These are phyloP conservation scores for Cyphomyrmex costatus DNA, from an alignment of 1,140 invertebrate genomes.

Conservation along the genomic window DNA sequence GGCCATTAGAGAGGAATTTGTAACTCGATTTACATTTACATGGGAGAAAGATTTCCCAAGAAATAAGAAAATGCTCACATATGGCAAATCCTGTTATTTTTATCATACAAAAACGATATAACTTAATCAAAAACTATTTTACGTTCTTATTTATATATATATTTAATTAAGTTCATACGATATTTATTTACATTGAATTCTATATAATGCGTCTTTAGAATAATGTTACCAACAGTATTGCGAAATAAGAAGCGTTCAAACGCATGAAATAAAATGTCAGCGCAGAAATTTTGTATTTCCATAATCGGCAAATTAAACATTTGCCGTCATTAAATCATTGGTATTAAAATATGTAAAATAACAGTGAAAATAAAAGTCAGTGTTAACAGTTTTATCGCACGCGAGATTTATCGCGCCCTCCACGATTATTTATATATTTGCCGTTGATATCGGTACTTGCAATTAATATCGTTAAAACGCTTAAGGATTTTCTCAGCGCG, in stretches of 20 bases:
- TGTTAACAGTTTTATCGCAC: conserved; percentile 50
- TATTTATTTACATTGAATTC: background rate
- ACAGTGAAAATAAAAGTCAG: conserved; percentile 48
- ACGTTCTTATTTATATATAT: background rate
- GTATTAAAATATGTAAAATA: conserved; percentile 60
- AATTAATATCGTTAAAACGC: conserved; percentile 65
- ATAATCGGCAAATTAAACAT: conserved; percentile 59
- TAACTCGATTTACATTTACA: conserved; percentile 70
- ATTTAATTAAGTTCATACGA: conserved; percentile 7
- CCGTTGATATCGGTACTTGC: conserved; percentile 58
- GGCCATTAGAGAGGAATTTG: conserved; percentile 64
- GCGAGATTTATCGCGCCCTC: conserved; percentile 54
- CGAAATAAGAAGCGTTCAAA: conserved; percentile 37
- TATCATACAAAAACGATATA: background rate
- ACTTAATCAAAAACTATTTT: background rate
- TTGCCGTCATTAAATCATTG: conserved; percentile 56
- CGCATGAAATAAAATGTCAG: conserved; percentile 34
- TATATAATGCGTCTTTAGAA: background rate
- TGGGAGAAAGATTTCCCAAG: conserved; percentile 19
- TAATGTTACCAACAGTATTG: background rate
- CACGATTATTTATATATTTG: conserved; percentile 62
- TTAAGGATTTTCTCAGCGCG: conserved; percentile 61
- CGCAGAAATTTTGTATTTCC: conserved; percentile 50
- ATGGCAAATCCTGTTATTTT: background rate
- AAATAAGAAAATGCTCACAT: background rate